phyloP scores from a whole-genome alignment of 2,113 vertebrate species.

The Conger conger region DNA sequence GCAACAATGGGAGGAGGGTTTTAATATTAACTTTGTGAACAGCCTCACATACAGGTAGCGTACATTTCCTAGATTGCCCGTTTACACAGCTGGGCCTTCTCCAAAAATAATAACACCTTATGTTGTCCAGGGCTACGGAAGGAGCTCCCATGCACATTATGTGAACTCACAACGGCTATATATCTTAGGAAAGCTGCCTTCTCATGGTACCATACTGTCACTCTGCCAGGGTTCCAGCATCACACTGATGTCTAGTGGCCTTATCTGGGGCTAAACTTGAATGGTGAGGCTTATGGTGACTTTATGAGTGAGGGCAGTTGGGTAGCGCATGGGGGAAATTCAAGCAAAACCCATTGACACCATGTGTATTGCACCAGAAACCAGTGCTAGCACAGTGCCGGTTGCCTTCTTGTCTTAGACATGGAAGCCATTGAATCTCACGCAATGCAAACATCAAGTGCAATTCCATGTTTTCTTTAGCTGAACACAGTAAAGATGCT shows the following conservation, averaged over 20 bases:
- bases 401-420: slow-evolving; percentile 27
- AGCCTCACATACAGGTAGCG: neutral
- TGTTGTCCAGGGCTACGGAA: neutral
- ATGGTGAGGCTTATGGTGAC: neutral
- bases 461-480: slow-evolving; percentile 50
- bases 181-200: neutral
- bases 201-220: neutral
- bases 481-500: slow-evolving; percentile 54
- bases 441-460: slow-evolving; percentile 60
- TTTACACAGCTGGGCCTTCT: neutral
- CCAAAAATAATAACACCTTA: neutral
- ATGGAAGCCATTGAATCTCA: slow-evolving; percentile 63
- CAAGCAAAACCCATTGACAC: neutral
- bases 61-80: neutral
- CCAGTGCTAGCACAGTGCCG: slow-evolving; percentile 14
- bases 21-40: neutral
- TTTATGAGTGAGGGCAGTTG: too few relatives aligned
- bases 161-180: neutral
- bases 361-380: neutral
- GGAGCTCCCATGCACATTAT: neutral
- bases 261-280: neutral
- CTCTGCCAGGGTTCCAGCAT: neutral
- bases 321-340: neutral
- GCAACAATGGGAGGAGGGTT: neutral
- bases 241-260: neutral